These are phyloP conservation scores for Saguinus midas DNA, from an alignment of 2,113 vertebrate species.

Conservation along the genomic window DNA sequence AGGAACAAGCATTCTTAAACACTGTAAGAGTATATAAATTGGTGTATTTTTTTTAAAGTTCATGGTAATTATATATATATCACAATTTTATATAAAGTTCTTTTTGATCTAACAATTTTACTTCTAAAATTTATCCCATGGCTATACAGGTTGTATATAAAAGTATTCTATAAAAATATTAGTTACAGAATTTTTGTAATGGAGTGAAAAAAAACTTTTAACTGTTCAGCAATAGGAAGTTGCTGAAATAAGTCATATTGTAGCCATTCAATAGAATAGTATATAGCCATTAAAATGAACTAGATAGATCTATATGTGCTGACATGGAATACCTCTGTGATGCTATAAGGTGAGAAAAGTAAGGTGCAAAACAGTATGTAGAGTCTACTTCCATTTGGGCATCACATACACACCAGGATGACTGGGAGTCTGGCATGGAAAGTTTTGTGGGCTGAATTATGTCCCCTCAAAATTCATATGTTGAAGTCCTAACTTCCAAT, in stretches of 20 bases:
- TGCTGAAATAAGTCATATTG: neutral
- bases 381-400: neutral
- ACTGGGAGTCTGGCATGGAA: neutral
- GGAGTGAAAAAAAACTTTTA: neutral
- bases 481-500: neutral
- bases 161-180: neutral
- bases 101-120: neutral
- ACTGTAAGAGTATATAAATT: neutral
- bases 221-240: neutral
- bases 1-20: neutral
- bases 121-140: neutral
- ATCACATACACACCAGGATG: neutral
- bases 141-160: neutral
- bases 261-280: neutral
- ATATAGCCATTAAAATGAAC: neutral
- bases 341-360: neutral
- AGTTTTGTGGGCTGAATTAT: neutral
- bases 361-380: neutral
- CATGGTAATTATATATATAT: neutral
- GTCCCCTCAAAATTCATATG: neutral
- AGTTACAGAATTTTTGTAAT: neutral
- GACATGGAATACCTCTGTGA: neutral
- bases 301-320: neutral
- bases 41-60: neutral
- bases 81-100: neutral